Evolutionary conservation across 1,140 invertebrate genomes (phyloP).

Genomic region (Ceratina australensis): DNA sequence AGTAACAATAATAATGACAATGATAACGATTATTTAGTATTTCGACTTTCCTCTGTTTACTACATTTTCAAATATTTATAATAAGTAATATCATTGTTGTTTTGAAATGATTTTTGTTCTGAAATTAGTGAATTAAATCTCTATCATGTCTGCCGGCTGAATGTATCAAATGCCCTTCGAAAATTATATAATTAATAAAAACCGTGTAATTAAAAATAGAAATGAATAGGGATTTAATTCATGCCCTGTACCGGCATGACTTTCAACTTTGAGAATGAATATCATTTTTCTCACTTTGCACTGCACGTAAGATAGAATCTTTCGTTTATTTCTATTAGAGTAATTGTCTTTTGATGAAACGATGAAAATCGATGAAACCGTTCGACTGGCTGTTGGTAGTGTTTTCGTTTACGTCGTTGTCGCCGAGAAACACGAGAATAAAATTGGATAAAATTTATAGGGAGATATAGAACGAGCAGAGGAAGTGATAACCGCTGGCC

Average conservation of each 20-base stretch:
- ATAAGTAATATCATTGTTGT: slow-evolving; percentile 36
- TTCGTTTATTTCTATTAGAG: slow-evolving; percentile 37
- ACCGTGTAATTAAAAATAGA: neutral
- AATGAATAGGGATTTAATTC: slow-evolving; percentile 67
- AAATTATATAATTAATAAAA: neutral
- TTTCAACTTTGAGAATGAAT: slow-evolving; percentile 66
- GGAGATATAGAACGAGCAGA: slow-evolving; percentile 90
- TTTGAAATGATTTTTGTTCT: slow-evolving; percentile 45
- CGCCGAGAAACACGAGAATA: slow-evolving; percentile 45
- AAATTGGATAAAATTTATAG: slow-evolving; percentile 77
- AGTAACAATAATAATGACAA: too few relatives aligned
- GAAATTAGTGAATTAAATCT: slow-evolving; percentile 64
- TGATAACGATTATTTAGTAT: slow-evolving; percentile 53
- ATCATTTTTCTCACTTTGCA: slow-evolving; percentile 67
- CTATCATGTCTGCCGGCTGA: slow-evolving; percentile 37
- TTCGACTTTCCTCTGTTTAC: slow-evolving; percentile 48
- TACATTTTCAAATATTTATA: slow-evolving; percentile 35
- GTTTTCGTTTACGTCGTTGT: slow-evolving; percentile 38
- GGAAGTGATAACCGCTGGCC: slow-evolving; percentile 86
- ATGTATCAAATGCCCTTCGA: too few relatives aligned
- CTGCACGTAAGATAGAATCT: slow-evolving; percentile 73
- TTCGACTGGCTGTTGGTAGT: slow-evolving; percentile 60
- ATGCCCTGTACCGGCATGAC: slow-evolving; percentile 68
- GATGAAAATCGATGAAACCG: slow-evolving; percentile 34
- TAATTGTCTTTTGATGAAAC: slow-evolving; percentile 43